Evolutionary conservation across 2,888 invertebrate species (phyloP).

Genomic region (Coenonympha arcania): DNA sequence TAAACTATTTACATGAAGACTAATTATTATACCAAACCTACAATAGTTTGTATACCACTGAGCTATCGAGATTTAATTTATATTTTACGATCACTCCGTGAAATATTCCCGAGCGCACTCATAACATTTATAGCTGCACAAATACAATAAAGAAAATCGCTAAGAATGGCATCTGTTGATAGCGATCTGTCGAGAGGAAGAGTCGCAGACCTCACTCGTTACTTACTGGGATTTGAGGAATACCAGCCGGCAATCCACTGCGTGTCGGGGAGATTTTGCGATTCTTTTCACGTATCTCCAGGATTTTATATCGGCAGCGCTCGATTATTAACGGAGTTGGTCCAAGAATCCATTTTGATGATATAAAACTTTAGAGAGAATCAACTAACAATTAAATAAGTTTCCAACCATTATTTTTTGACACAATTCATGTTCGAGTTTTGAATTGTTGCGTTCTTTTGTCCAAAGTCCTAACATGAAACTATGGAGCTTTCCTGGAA

Average conservation of each 20-base stretch:
- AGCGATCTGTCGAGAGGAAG: not conserved
- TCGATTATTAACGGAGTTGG: too few relatives aligned
- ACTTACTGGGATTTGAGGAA: not conserved
- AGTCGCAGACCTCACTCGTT: not conserved
- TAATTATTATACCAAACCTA: too few relatives aligned
- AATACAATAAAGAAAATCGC: not conserved
- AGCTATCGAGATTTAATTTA: not conserved
- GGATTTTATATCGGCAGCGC: too few relatives aligned
- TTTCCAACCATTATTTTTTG: too few relatives aligned
- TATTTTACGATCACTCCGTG: not conserved
- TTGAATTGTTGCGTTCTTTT: too few relatives aligned
- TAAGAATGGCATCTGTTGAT: not conserved
- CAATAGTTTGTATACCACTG: not conserved
- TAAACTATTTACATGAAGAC: too few relatives aligned
- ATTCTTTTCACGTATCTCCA: not conserved
- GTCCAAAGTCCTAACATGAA: too few relatives aligned
- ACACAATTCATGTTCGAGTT: too few relatives aligned
- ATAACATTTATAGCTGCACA: not conserved
- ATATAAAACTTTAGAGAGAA: too few relatives aligned
- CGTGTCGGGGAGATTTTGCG: not conserved
- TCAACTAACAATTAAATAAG: too few relatives aligned
- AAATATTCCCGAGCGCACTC: not conserved
- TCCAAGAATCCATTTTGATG: too few relatives aligned
- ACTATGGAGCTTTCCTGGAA: too few relatives aligned
- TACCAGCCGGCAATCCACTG: not conserved